Evolutionary conservation across 2,888 invertebrate species (phyloP), one percentile per base, ranked within the genome.

Genomic region (Rhingia campestris): DNA sequence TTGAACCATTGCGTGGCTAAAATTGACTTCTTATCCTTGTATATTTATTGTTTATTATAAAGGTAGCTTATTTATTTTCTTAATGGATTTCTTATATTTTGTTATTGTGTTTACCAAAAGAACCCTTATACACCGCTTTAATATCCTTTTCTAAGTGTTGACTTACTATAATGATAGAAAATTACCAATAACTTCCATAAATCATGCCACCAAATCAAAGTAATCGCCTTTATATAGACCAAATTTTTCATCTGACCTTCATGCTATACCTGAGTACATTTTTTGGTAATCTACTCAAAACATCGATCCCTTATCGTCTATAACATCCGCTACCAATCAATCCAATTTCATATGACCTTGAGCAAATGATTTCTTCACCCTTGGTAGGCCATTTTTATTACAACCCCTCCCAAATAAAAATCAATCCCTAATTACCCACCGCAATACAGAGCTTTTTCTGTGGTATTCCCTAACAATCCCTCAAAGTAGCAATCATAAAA

Each of bases 391-490:
- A 4, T 12, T 12, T 4, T 10, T 10, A 3, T 3, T 41, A 41
- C 41, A 41, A 12, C 1, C 9, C 4, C 6, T 9, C 7, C 41
- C 41, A 22, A 45, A 22, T n/a, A 14, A 47, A 47, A 80, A 80
- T 75, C 61, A 63, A 75, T 75, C 43, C 12, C 39, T 69, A 80
- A 75, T 69, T 67, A 69, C 61, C 30, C 33, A 49, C 72, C 41
- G 61, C 76, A 70, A 41, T 67, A 22, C 58, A 22, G 45, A 54
- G 43, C 35, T 6, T 32, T 12, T 4, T 39, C 45, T 51, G 37
- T 6, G 41, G 43, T 45, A 10, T 45, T 35, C 37, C 67, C n/a
- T 49, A 33, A 61, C 47, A 10, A 54, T 30, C 63, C 73, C 49
- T 58, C 32, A 58, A 49, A 45, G 9, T 12, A 10, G 0, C 14